These are phyloP conservation scores for Patagioenas fasciata DNA, from an alignment of 2,113 vertebrate genomes.

Conservation along the genomic window DNA sequence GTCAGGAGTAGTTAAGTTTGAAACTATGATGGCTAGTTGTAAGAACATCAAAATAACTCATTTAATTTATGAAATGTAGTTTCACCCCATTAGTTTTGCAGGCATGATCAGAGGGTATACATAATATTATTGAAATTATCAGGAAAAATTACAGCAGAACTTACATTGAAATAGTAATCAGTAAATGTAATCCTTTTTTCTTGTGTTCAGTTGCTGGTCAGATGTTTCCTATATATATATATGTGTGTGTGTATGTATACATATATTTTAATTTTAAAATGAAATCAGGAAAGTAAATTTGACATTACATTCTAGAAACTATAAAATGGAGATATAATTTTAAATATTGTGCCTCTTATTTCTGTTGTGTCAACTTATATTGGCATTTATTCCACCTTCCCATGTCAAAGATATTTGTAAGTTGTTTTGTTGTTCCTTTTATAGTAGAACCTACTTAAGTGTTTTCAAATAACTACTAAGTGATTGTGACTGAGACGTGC, in stretches of 20 bases:
- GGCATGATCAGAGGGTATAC: slow-evolving; percentile 11
- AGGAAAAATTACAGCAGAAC: slow-evolving; percentile 37
- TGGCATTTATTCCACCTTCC: background rate
- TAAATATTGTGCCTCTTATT: background rate
- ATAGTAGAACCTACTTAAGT: background rate
- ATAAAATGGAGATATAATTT: background rate
- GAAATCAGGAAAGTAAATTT: background rate
- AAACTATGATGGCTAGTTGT: background rate
- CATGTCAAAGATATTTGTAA: background rate
- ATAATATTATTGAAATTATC: slow-evolving; percentile 49
- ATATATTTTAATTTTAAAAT: background rate
- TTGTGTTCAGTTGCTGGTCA: background rate
- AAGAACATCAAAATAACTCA: background rate
- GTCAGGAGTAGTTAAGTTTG: slow-evolving; percentile 1
- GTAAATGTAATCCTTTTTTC: slow-evolving; percentile 29
- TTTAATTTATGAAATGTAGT: slow-evolving; percentile 49
- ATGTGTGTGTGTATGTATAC: no score
- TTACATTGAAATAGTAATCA: slow-evolving; percentile 32
- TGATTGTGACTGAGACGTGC: background rate
- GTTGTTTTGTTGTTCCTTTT: background rate
- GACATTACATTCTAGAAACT: background rate
- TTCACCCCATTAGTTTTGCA: slow-evolving; percentile 54
- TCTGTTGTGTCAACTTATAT: background rate
- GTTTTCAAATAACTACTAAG: background rate
- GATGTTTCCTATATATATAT: no score